Percentiles rank a stretch among this genome's conserved stretches.
Evolutionary conservation across 1,140 invertebrate genomes (phyloP).

Genomic region (Contarinia nasturtii): DNA sequence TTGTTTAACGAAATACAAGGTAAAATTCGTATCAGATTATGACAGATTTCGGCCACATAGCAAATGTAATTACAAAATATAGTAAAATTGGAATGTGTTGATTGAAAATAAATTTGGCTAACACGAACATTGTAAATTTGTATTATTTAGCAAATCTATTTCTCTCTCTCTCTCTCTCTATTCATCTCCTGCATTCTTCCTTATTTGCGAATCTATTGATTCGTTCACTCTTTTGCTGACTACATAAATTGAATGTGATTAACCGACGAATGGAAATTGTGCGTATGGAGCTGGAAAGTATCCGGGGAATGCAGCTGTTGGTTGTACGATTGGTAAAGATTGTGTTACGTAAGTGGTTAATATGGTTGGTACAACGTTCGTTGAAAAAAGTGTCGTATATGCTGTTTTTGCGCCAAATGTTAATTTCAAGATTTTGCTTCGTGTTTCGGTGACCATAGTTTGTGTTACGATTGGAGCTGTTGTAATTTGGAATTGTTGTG

Average conservation of each 20-base stretch:
- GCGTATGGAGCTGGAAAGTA: slow-evolving; percentile 58
- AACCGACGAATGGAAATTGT: slow-evolving; percentile 53
- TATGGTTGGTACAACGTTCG: slow-evolving; percentile 63
- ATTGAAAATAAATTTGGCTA: no score
- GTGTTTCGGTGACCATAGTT: slow-evolving; percentile 57
- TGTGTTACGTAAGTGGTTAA: slow-evolving; percentile 63
- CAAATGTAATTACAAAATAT: no score
- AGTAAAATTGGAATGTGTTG: no score
- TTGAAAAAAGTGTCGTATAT: slow-evolving; percentile 68
- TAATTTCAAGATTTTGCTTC: slow-evolving; percentile 63
- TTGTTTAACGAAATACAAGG: no score
- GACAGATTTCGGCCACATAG: no score
- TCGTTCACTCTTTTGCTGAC: no score
- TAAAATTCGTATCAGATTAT: no score
- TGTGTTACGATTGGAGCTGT: slow-evolving; percentile 64
- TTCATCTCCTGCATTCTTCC: no score
- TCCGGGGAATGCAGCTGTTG: slow-evolving; percentile 38
- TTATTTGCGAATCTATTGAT: no score
- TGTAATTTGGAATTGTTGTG: slow-evolving; percentile 54
- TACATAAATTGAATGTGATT: slow-evolving; percentile 12
- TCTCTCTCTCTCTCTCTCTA: no score
- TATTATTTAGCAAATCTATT: no score
- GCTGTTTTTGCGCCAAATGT: slow-evolving; percentile 78
- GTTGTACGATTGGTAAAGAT: slow-evolving; percentile 50
- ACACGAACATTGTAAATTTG: no score